Percentiles rank a stretch among this genome's conserved stretches.
These are phyloP conservation scores for Aspiorhynchus laticeps DNA, from an alignment of 2,113 vertebrate genomes.

Conservation along the genomic window DNA sequence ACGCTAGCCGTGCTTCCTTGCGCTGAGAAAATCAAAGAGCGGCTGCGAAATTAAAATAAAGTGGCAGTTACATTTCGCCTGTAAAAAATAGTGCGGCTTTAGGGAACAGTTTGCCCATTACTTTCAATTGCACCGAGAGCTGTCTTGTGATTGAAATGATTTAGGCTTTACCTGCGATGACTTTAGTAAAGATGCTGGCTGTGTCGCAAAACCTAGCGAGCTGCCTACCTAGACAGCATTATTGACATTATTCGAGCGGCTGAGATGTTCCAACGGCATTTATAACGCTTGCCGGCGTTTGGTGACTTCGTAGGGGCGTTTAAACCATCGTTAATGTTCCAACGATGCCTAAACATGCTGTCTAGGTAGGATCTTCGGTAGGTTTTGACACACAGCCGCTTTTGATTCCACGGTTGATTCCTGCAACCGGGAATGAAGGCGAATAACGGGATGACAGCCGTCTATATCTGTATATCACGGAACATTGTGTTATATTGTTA, in stretches of 20 bases:
- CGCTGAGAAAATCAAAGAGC: slow-evolving; percentile 53
- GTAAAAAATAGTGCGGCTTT: not conserved
- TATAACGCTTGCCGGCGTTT: not conserved
- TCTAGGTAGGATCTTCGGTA: not conserved
- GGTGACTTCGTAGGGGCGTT: not conserved
- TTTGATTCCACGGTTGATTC: too few relatives aligned
- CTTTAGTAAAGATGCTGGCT: slow-evolving; percentile 57
- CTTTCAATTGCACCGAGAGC: not conserved
- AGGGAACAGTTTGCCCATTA: not conserved
- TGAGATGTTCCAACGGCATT: not conserved
- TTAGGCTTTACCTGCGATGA: slow-evolving; percentile 57
- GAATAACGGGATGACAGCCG: not conserved
- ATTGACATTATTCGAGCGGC: not conserved
- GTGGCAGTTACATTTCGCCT: slow-evolving; percentile 2
- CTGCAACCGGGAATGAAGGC: not conserved
- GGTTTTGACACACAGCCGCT: not conserved
- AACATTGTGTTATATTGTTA: not conserved
- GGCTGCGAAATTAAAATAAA: slow-evolving; percentile 39
- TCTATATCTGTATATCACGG: not conserved
- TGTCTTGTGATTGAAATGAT: slow-evolving; percentile 8
- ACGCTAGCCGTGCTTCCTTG: slow-evolving; percentile 67
- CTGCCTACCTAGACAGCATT: slow-evolving; percentile 5
- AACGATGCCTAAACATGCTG: not conserved
- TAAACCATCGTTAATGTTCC: not conserved
- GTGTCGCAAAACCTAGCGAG: not conserved